These are phyloP conservation scores for Scaptomyza pallida DNA, from an alignment of 1,140 invertebrate genomes.

Conservation along the genomic window DNA sequence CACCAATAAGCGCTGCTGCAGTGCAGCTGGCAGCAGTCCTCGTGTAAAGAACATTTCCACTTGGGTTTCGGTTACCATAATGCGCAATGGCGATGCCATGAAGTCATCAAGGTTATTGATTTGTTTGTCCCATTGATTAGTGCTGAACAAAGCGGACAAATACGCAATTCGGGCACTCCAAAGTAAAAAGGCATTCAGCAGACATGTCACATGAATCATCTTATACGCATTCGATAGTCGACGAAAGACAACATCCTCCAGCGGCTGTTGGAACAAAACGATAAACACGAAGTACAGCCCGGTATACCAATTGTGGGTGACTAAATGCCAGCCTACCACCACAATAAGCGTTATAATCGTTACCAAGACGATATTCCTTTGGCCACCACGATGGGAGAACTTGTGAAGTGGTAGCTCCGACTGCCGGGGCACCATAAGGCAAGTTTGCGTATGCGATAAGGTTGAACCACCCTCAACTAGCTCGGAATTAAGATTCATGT, in stretches of 20 bases:
- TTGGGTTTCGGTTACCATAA: conserved; percentile 50
- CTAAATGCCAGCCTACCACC: conserved; percentile 45
- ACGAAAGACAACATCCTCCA: conserved; percentile 17
- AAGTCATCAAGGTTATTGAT: conserved; percentile 48
- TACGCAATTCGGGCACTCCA: conserved; percentile 38
- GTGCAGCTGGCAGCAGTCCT: conserved; percentile 11
- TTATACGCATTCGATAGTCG: conserved; percentile 30
- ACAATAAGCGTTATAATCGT: too few relatives aligned
- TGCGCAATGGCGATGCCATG: conserved; percentile 32
- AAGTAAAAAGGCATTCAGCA: conserved; percentile 35
- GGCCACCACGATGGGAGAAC: too few relatives aligned
- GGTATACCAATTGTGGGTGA: neutral
- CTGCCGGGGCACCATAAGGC: conserved; percentile 50
- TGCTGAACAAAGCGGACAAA: conserved; percentile 41
- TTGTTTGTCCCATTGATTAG: conserved; percentile 14
- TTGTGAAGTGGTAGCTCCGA: neutral
- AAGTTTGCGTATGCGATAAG: conserved; percentile 5
- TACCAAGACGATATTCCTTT: too few relatives aligned
- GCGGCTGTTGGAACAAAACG: conserved; percentile 26
- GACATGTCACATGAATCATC: conserved; percentile 32
- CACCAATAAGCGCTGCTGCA: conserved; percentile 42
- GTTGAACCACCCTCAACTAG: conserved; percentile 5
- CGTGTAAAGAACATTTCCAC: conserved; percentile 51
- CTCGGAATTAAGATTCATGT: conserved; percentile 22
- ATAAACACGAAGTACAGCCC: conserved; percentile 34